Conservation (phyloP, 2,113 vertebrate genomes). For the Gymnogyps californianus region DNA sequence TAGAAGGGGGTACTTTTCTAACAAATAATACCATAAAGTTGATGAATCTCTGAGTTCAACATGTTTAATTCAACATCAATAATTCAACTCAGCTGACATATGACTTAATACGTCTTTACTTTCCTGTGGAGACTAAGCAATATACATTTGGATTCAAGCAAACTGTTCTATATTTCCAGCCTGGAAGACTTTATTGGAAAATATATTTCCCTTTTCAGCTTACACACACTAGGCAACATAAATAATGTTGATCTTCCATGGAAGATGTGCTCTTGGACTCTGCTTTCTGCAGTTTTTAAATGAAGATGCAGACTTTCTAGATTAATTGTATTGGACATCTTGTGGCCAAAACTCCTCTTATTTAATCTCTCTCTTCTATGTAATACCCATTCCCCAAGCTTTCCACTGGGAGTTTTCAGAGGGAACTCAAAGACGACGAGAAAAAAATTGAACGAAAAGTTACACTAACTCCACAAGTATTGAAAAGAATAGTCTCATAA, state of each 20-base stretch:
- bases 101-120: neutral
- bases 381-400: neutral
- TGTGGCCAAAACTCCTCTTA: neutral
- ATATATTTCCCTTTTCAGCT: slow-evolving; percentile 8
- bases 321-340: neutral
- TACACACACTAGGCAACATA: neutral
- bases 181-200: slow-evolving; percentile 17
- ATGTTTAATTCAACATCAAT: slow-evolving; percentile 13
- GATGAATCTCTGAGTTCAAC: neutral
- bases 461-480: neutral
- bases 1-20: neutral
- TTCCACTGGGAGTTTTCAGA: neutral
- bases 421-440: neutral
- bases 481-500: neutral
- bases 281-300: neutral
- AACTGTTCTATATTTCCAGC: neutral
- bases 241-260: neutral
- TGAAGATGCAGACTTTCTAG: neutral
- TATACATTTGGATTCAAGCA: slow-evolving; percentile 13
- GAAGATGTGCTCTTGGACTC: neutral
- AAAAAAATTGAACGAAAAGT: neutral
- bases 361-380: neutral
- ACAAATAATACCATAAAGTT: slow-evolving; percentile 24
- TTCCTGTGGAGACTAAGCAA: neutral
- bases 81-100: slow-evolving; percentile 9